Percentiles rank a stretch among this genome's conserved stretches.
These are phyloP conservation scores for Sternotherus odoratus DNA, from an alignment of 2,797 vertebrate species.

Conservation along the genomic window DNA sequence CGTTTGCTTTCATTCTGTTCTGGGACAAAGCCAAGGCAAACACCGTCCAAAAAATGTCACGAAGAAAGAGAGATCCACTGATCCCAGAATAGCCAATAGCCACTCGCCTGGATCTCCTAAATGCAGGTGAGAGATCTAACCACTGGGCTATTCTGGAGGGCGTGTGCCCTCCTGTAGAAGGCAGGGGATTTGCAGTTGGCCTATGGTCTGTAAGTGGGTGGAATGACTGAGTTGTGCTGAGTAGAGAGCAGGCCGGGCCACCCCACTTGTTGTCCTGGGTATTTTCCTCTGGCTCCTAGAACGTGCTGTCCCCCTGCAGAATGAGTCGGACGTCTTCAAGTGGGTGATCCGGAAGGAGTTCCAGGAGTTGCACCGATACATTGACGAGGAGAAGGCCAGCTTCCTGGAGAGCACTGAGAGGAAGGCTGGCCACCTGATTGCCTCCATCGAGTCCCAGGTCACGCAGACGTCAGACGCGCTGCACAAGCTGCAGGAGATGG, in stretches of 20 bases:
- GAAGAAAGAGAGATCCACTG: neutral
- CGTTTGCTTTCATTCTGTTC: neutral
- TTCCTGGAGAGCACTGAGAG: slow-evolving; percentile 83
- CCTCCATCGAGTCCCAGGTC: slow-evolving; percentile 85
- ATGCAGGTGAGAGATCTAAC: neutral
- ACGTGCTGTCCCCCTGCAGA: slow-evolving; percentile 73
- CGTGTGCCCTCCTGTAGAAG: neutral
- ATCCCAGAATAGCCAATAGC: neutral
- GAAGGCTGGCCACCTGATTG: slow-evolving; percentile 80
- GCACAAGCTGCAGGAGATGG: slow-evolving; percentile 79
- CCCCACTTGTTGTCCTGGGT: neutral
- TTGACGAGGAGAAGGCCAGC: slow-evolving; percentile 86
- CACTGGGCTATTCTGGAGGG: neutral
- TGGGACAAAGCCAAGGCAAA: neutral
- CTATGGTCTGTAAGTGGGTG: neutral
- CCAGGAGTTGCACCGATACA: slow-evolving; percentile 84
- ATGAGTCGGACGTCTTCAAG: slow-evolving; percentile 88
- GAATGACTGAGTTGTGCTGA: neutral
- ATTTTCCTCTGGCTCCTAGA: neutral
- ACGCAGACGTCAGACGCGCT: slow-evolving; percentile 79
- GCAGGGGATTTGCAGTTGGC: neutral
- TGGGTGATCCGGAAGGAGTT: slow-evolving; percentile 89
- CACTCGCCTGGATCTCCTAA: neutral
- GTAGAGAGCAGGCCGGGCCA: neutral
- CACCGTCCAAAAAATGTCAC: neutral